phyloP scores from a whole-genome alignment of 2,888 invertebrate genomes.

The Polymixis flavicincta region DNA sequence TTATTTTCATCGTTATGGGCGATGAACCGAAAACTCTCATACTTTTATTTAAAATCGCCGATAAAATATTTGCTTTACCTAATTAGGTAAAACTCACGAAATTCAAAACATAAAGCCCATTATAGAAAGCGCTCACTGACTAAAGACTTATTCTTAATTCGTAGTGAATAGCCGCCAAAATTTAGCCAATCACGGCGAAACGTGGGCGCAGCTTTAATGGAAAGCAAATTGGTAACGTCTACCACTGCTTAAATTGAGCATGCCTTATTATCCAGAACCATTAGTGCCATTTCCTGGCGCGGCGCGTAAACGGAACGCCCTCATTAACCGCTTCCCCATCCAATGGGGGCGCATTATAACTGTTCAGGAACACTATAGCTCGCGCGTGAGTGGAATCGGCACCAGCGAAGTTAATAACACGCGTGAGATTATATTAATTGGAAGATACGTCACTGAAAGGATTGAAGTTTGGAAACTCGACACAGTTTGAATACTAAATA shows the following conservation, averaged over 20 bases:
- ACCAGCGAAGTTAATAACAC: conserved; percentile 53
- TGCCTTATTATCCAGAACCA: conserved; percentile 75
- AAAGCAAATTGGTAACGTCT: conserved; percentile 68
- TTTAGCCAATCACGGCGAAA: conserved; percentile 64
- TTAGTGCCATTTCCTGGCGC: conserved; percentile 72
- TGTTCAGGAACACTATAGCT: conserved; percentile 59
- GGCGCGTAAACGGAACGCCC: conserved; percentile 69
- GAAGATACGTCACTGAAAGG: conserved; percentile 61
- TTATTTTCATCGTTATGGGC: background rate
- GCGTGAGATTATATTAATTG: conserved; percentile 63
- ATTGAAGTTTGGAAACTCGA: conserved; percentile 51
- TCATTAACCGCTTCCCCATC: conserved; percentile 73
- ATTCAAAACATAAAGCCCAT: conserved; percentile 45
- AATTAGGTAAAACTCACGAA: background rate
- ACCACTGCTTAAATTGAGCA: conserved; percentile 67
- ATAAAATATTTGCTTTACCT: conserved; percentile 7
- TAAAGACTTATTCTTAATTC: conserved; percentile 51
- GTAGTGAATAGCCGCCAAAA: conserved; percentile 62
- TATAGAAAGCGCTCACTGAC: conserved; percentile 31
- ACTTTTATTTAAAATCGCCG: background rate
- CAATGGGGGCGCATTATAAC: conserved; percentile 39
- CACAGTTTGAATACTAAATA: conserved; percentile 56
- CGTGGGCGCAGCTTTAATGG: conserved; percentile 67
- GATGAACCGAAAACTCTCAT: background rate
- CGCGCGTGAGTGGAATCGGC: conserved; percentile 61